Percentiles rank a stretch among this genome's conserved stretches.
Evolutionary conservation across 1,140 invertebrate species (phyloP).

Genomic region (Drosophila subobscura): DNA sequence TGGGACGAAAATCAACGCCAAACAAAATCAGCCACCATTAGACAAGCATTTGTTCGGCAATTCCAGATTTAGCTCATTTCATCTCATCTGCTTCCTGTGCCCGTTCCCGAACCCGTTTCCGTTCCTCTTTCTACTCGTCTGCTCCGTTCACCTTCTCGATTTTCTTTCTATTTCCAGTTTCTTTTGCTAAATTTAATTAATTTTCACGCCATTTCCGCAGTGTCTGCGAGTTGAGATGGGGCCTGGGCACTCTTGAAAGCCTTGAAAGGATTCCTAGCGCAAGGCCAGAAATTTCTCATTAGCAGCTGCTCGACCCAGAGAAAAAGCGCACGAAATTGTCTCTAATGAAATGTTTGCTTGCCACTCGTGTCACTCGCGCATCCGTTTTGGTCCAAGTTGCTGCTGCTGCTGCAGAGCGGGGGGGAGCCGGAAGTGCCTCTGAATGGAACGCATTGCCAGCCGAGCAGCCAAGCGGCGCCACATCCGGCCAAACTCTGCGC

Average conservation of each 20-base stretch:
- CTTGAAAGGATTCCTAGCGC: constrained; percentile 72
- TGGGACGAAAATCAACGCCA: constrained; percentile 55
- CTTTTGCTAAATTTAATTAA: constrained; percentile 78
- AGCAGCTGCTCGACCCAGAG: constrained; percentile 63
- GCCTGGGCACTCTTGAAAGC: constrained; percentile 22
- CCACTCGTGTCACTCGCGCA: constrained; percentile 78
- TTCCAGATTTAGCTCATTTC: constrained; percentile 33
- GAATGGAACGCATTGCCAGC: constrained; percentile 50
- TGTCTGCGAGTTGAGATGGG: neutral
- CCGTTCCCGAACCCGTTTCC: too few species aligned
- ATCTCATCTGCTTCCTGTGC: too few species aligned
- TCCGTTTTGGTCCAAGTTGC: constrained; percentile 48
- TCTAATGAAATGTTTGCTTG: constrained; percentile 82
- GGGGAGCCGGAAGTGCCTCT: constrained; percentile 45
- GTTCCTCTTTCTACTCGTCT: neutral
- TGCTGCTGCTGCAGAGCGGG: neutral
- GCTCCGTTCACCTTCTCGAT: constrained; percentile 7
- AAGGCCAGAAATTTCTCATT: constrained; percentile 76
- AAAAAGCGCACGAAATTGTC: constrained; percentile 69
- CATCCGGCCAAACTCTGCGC: constrained; percentile 54
- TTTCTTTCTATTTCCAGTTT: constrained; percentile 11
- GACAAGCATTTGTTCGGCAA: constrained; percentile 56
- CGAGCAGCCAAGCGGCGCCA: constrained; percentile 32
- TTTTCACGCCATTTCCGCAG: constrained; percentile 75
- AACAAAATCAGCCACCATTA: constrained; percentile 70